Evolutionary conservation across 37 sponge, comb jelly and placozoan genomes (phyloP).

Genomic region (Ephydatia muelleri): DNA sequence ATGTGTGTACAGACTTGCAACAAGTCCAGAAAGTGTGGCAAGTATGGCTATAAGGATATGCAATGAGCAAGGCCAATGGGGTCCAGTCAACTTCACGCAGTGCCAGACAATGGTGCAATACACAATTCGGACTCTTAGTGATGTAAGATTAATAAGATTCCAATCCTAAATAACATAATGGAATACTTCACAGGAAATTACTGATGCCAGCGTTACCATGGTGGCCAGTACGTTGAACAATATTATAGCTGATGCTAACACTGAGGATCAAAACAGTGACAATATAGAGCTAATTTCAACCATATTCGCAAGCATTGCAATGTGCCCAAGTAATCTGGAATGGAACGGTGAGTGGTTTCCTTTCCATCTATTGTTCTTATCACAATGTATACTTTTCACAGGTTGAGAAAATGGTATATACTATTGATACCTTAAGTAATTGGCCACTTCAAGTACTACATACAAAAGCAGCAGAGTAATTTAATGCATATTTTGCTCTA

Average conservation of each 20-base stretch:
- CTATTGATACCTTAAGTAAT: not conserved
- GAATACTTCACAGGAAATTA: not conserved
- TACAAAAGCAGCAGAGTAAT: not conserved
- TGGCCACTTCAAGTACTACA: not conserved
- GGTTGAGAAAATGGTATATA: not conserved
- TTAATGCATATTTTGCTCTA: no score
- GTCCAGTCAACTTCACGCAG: not conserved
- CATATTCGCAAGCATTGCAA: not conserved
- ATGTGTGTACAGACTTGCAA: not conserved
- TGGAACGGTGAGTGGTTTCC: not conserved
- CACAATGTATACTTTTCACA: not conserved
- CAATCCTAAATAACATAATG: not conserved
- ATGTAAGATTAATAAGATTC: not conserved
- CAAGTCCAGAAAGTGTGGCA: not conserved
- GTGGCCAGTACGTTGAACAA: not conserved
- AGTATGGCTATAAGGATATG: not conserved
- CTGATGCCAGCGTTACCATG: not conserved
- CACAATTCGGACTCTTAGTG: not conserved
- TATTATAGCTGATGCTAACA: not conserved
- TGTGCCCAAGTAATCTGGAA: not conserved
- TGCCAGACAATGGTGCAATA: not conserved
- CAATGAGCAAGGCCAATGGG: not conserved
- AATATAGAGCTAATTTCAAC: not conserved
- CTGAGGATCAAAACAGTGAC: not conserved
- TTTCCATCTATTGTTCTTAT: not conserved